Evolutionary conservation across 2,888 invertebrate genomes (phyloP).

Genomic region (Lochmaea crataegi): DNA sequence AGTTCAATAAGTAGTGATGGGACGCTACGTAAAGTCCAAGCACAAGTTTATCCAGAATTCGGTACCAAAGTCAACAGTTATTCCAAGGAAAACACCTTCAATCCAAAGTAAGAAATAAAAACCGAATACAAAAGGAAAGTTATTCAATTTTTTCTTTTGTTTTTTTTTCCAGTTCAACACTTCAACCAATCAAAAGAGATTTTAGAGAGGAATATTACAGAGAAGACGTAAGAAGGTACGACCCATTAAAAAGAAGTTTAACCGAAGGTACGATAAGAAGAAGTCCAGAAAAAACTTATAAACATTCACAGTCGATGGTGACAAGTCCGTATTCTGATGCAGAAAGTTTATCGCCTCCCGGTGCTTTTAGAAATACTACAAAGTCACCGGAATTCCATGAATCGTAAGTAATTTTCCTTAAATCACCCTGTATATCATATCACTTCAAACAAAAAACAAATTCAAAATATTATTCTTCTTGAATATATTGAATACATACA

Average conservation of each 20-base stretch:
- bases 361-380: slow-evolving; percentile 60
- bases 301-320: slow-evolving; percentile 52
- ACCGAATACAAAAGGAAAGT: background rate
- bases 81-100: slow-evolving; percentile 62
- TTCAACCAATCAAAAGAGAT: slow-evolving; percentile 57
- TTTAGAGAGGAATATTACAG: slow-evolving; percentile 62
- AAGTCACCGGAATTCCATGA: slow-evolving; percentile 67
- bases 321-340: slow-evolving; percentile 63
- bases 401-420: slow-evolving; percentile 62
- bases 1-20: slow-evolving; percentile 54
- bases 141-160: background rate
- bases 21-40: slow-evolving; percentile 63
- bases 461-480: background rate
- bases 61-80: slow-evolving; percentile 38
- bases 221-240: slow-evolving; percentile 60
- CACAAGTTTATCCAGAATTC: slow-evolving; percentile 61
- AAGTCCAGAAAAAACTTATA: slow-evolving; percentile 57
- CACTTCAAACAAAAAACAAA: no score
- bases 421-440: background rate
- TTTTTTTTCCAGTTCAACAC: slow-evolving; percentile 15
- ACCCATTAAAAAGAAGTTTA: slow-evolving; percentile 62
- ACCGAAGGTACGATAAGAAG: slow-evolving; percentile 62
- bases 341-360: slow-evolving; percentile 64
- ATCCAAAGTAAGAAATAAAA: slow-evolving; percentile 7
- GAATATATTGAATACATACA: no score